Percentiles rank a stretch among this genome's conserved stretches.
These are phyloP conservation scores for Ormyrus rosae DNA, from an alignment of 2,888 invertebrate species.

Conservation along the genomic window DNA sequence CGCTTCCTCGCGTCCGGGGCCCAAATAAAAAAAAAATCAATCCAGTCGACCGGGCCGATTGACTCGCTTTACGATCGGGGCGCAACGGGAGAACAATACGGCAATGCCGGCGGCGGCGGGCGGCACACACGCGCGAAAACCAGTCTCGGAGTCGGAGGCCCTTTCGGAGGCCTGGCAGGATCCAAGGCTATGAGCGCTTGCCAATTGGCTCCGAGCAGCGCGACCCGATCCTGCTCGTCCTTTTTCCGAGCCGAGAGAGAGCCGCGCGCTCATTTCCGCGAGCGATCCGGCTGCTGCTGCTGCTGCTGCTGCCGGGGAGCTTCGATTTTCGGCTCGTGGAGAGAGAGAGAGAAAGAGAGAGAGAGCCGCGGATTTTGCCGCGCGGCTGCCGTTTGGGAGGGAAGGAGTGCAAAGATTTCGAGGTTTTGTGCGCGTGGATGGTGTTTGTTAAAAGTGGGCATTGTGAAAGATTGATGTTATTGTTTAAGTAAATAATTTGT, in stretches of 20 bases:
- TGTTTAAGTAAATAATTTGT: too few relatives aligned
- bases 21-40: too few relatives aligned
- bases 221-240: slow-evolving; percentile 6
- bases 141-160: slow-evolving; percentile 63
- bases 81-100: slow-evolving; percentile 52
- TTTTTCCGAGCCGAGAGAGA: slow-evolving; percentile 4
- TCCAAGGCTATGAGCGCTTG: slow-evolving; percentile 61
- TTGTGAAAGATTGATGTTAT: too few relatives aligned
- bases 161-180: slow-evolving; percentile 59
- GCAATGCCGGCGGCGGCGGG: slow-evolving; percentile 36
- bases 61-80: slow-evolving; percentile 30
- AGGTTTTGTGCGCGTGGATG: too few relatives aligned
- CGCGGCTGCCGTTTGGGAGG: too few relatives aligned
- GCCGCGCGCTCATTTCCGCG: neutral
- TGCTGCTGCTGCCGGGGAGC: neutral
- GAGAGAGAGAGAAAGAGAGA: neutral
- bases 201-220: slow-evolving; percentile 60
- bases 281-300: neutral
- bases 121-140: slow-evolving; percentile 54
- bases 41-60: neutral
- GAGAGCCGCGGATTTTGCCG: neutral
- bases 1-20: too few relatives aligned
- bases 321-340: neutral
- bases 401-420: too few relatives aligned
- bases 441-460: too few relatives aligned